These are phyloP conservation scores for Hanleya hanleyi DNA, from an alignment of 2,888 invertebrate species.

Conservation along the genomic window DNA sequence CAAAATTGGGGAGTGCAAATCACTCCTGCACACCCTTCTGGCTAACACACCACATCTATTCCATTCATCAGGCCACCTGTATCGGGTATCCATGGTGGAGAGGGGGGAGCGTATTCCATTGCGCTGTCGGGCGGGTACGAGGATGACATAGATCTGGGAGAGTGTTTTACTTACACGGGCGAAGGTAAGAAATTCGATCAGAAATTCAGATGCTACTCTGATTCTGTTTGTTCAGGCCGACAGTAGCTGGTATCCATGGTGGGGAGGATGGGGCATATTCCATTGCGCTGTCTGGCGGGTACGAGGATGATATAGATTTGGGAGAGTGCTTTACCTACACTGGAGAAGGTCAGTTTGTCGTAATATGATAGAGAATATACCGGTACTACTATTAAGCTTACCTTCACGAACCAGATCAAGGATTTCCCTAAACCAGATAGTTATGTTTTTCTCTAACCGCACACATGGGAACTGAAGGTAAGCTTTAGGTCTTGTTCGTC, in stretches of 20 bases:
- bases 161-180: conserved; percentile 74
- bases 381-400: neutral
- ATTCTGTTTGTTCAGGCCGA: conserved; percentile 69
- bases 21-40: too few relatives aligned
- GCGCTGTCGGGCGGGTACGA: conserved; percentile 74
- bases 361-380: neutral
- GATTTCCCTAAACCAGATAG: too few relatives aligned
- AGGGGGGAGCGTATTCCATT: conserved; percentile 73
- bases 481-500: too few relatives aligned
- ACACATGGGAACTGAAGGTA: too few relatives aligned
- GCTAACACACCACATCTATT: too few relatives aligned
- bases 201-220: too few relatives aligned
- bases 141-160: conserved; percentile 73
- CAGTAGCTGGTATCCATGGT: conserved; percentile 73
- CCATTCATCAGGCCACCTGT: conserved; percentile 72
- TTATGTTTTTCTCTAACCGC: too few relatives aligned
- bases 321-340: conserved; percentile 74
- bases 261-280: conserved; percentile 73
- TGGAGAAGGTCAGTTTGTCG: conserved; percentile 66
- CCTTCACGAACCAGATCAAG: too few relatives aligned
- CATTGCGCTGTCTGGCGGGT: conserved; percentile 73
- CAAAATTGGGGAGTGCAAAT: too few relatives aligned
- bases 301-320: conserved; percentile 73
- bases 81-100: conserved; percentile 73
- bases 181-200: too few relatives aligned